Percentiles rank a stretch among this genome's conserved stretches.
Evolutionary conservation across 2,113 vertebrate genomes (phyloP).

Genomic region (Saiga tatarica): DNA sequence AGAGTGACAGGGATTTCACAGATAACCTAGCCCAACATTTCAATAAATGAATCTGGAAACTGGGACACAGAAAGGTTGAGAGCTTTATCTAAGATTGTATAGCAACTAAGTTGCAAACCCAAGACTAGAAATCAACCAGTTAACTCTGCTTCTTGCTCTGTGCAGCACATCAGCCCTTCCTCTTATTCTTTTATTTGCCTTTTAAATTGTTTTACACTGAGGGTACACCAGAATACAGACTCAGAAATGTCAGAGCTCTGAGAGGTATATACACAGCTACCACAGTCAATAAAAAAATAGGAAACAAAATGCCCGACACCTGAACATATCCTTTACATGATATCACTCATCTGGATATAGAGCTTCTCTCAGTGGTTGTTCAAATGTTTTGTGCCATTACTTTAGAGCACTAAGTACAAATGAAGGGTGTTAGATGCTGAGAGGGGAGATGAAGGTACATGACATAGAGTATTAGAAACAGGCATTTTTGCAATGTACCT

Average conservation of each 20-base stretch:
- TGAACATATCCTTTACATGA: not conserved
- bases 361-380: not conserved
- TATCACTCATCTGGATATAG: not conserved
- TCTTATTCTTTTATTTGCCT: not conserved
- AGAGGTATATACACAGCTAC: not conserved
- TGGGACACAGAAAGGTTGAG: not conserved
- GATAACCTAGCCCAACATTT: not conserved
- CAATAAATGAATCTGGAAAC: not conserved
- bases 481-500: not conserved
- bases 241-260: not conserved
- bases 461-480: not conserved
- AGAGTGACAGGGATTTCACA: not conserved
- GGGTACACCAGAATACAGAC: not conserved
- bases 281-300: not conserved
- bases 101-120: not conserved
- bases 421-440: not conserved
- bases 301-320: not conserved
- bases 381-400: not conserved
- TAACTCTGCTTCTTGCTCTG: not conserved
- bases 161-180: not conserved
- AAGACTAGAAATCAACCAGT: not conserved
- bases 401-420: not conserved
- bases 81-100: not conserved
- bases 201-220: not conserved
- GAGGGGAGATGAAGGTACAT: not conserved